Evolutionary conservation across 2,113 vertebrate species (phyloP), one percentile per base, ranked within the genome.

Genomic region (Grallaria varia): DNA sequence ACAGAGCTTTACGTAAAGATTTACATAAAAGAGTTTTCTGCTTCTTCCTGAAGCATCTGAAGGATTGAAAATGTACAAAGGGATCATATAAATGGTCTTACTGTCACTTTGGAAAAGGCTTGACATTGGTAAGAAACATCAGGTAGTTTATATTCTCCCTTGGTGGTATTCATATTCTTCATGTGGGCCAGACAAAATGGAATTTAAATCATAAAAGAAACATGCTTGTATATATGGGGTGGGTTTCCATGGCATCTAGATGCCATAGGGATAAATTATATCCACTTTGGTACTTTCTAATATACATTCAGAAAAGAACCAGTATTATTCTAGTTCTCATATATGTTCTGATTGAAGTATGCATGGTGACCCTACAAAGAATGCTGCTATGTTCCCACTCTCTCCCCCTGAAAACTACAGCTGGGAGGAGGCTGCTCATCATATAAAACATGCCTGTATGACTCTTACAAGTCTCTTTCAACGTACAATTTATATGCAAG

Each of bases 171-270:
- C 75, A 63, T 73, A 37, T n/a, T 45, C 30, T 93, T 86, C 73
- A 73, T 88, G 63, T 85, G 64, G 52, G 76, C 68, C 90, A 90
- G 60, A 77, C 95, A 58, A 91, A 89, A 93, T 33, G 58, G 63
- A 86, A 94, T 93, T 94, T 85, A 77, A 91, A 93, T 82, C 71
- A 80, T 85, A 74, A 91, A 96, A 91, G 90, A 94, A 96, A 44
- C 47, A 74, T 67, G 19, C 27, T 89, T 44, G 45, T 10, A 88
- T 93, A 68, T 28, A 90, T 35, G 68, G 86, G 40, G 49, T 90
- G 8, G 9, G 60, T 94, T 96, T 90, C 90, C 79, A 88, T 55
- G 4, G 68, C 93, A 94, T 91, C 85, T 95, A 75, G 88, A 92
- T 90, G 87, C 83, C 72, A 78, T 20, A 72, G 83, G 60, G 59